Conservation (phyloP, 1,140 invertebrate genomes). For the Dryas iulia region DNA sequence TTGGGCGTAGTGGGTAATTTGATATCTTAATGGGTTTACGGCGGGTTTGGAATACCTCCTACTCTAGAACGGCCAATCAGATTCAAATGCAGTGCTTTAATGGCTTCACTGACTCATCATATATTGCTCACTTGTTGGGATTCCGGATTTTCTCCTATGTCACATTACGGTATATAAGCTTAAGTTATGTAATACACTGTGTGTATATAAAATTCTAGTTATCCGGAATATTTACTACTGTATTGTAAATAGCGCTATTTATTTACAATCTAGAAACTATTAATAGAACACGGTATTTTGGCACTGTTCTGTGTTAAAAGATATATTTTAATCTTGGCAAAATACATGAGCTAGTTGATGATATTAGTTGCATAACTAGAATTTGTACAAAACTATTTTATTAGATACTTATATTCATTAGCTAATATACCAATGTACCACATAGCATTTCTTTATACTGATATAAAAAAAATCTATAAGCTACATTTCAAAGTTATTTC, state of each 20-base stretch:
- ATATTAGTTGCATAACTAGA: background rate
- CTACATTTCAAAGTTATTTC: no score
- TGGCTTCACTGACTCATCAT: slow-evolving; percentile 63
- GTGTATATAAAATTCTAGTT: background rate
- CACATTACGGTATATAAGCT: slow-evolving; percentile 4
- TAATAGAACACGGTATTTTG: background rate
- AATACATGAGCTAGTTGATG: background rate
- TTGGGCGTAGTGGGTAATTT: slow-evolving; percentile 71
- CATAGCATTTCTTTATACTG: no score
- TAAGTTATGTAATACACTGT: background rate
- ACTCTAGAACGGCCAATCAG: slow-evolving; percentile 61
- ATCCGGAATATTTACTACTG: no score
- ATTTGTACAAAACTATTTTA: background rate
- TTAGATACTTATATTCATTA: no score
- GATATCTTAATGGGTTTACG: slow-evolving; percentile 67
- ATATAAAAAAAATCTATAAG: no score
- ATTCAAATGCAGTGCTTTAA: slow-evolving; percentile 43
- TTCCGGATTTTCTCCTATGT: slow-evolving; percentile 35
- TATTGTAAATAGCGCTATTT: no score
- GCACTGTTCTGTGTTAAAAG: background rate
- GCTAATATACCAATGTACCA: no score
- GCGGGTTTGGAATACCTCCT: slow-evolving; percentile 62
- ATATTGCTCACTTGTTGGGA: slow-evolving; percentile 52
- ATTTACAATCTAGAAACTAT: background rate
- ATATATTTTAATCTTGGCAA: slow-evolving; percentile 1